phyloP scores from a whole-genome alignment of 2,113 vertebrate species.

The Clarias macrocephalus region DNA sequence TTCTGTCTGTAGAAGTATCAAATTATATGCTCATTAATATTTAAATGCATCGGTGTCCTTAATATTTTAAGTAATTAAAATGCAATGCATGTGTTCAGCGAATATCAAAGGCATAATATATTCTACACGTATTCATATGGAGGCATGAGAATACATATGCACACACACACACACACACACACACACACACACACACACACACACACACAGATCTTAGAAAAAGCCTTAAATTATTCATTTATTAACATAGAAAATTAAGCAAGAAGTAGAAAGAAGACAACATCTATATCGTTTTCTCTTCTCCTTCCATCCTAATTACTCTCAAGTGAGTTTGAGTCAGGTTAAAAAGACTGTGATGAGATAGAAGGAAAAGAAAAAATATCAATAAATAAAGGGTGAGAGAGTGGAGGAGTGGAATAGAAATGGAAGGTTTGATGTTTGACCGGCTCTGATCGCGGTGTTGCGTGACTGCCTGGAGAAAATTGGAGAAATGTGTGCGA shows the following conservation, averaged over 20 bases:
- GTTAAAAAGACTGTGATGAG: constrained; percentile 12
- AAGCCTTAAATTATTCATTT: constrained; percentile 9
- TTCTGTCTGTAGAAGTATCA: neutral
- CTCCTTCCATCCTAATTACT: constrained; percentile 12
- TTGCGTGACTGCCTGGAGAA: constrained; percentile 12
- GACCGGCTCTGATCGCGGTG: constrained; percentile 27
- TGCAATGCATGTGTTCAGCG: neutral
- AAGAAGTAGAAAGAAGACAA: neutral
- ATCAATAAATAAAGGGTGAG: constrained; percentile 17
- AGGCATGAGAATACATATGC: neutral
- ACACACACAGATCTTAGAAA: neutral
- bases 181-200: neutral
- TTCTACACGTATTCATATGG: constrained; percentile 2
- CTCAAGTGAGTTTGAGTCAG: neutral
- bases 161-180: too few species aligned
- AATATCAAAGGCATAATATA: constrained; percentile 6
- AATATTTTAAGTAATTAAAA: neutral
- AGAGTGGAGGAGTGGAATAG: constrained; percentile 27
- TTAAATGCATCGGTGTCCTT: neutral
- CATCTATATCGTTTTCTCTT: constrained; percentile 1
- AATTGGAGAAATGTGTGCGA: constrained; percentile 17
- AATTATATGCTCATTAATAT: neutral
- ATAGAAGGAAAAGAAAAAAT: neutral
- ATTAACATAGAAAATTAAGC: constrained; percentile 16
- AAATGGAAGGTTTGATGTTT: constrained; percentile 33